A percentile compares a stretch with the other conserved stretches of the same genome.
phyloP scores from a whole-genome alignment of 2,113 vertebrate species.

The Antechinus flavipes region DNA sequence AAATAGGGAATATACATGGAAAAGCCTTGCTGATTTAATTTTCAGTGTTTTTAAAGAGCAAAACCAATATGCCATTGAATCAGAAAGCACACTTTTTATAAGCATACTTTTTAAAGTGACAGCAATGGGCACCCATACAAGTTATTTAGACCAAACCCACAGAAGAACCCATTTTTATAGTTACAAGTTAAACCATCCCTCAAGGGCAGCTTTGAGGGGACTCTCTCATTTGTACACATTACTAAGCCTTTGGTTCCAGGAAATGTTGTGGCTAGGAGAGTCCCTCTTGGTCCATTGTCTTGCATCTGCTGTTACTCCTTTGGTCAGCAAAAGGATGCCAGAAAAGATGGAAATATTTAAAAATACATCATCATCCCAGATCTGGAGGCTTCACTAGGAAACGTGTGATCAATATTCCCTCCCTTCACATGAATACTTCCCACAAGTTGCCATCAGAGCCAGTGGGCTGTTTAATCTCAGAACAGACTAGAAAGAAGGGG shows the following conservation, averaged over 20 bases:
- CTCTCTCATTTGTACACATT: slow-evolving; percentile 39
- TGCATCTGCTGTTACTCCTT: slow-evolving; percentile 41
- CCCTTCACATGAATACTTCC: background rate
- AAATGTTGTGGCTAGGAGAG: slow-evolving; percentile 34
- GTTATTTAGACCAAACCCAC: slow-evolving; percentile 53
- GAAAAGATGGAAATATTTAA: slow-evolving; percentile 53
- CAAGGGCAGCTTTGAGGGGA: slow-evolving; percentile 36
- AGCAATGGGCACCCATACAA: slow-evolving; percentile 47
- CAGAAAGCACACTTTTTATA: slow-evolving; percentile 12
- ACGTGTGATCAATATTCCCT: background rate
- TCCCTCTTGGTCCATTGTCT: slow-evolving; percentile 14
- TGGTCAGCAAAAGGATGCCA: slow-evolving; percentile 36
- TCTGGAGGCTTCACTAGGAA: slow-evolving; percentile 31
- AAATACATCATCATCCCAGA: slow-evolving; percentile 43
- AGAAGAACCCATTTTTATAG: slow-evolving; percentile 54
- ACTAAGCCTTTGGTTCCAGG: slow-evolving; percentile 66
- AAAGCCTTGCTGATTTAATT: background rate
- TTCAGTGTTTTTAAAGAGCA: background rate
- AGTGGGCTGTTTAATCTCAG: background rate
- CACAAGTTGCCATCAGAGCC: background rate
- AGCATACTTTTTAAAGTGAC: slow-evolving; percentile 51
- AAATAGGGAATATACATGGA: background rate
- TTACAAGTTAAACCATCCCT: slow-evolving; percentile 51
- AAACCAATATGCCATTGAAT: slow-evolving; percentile 57
- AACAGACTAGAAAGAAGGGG: background rate